Base-by-base conservation (phyloP, 2,113 vertebrate species). In the Pseudorasbora parva region DNA sequence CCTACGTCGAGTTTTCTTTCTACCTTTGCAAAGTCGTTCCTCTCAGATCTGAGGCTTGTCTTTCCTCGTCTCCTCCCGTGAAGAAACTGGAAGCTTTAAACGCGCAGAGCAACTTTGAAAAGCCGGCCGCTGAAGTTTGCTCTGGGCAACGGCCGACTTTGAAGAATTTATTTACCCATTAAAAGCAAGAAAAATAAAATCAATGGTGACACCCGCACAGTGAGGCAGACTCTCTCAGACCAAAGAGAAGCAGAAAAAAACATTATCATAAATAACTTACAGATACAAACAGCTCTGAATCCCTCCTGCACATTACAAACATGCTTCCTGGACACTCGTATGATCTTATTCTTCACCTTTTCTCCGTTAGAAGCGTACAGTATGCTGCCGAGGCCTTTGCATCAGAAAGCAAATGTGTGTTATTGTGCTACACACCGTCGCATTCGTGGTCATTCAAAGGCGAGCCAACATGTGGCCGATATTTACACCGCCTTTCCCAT, bases 161-260 rank as follows among this genome's bases (percentile, higher is more conserved):
- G 96, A 97, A 96, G 94, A 93, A 93, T 95, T 94, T 95, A 93
- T 94, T 96, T 95, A 94, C 91, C 90, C 91, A 93, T 94, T 94
- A 93, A 90, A 94, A 81, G 82, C n/a, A 74, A 83, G 75, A 82
- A 90, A 91, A 95, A 81, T 87, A 95, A 97, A 97, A 98, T 98
- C 96, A 95, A 97, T 98, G 92, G 85, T 92, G 93, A 93, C 92
- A 92, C 81, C 33, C 66, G 51, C 75, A 77, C 41, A 73, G 87
- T 66, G 85, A 54, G 69, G 76, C 71, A 72, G 45, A 81, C 81
- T 81, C 71, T 72, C 82, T 30, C 30, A 84, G 62, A 71, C 81
- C 75, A 79, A 37, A 81, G 66, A 74, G 0, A 57, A 54, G 3
- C 4, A 54, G 51, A 69, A 27, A 82, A 45, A 51, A 41, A 66